Evolutionary conservation across 2,797 vertebrate species (phyloP).

Genomic region (Echiichthys vipera): DNA sequence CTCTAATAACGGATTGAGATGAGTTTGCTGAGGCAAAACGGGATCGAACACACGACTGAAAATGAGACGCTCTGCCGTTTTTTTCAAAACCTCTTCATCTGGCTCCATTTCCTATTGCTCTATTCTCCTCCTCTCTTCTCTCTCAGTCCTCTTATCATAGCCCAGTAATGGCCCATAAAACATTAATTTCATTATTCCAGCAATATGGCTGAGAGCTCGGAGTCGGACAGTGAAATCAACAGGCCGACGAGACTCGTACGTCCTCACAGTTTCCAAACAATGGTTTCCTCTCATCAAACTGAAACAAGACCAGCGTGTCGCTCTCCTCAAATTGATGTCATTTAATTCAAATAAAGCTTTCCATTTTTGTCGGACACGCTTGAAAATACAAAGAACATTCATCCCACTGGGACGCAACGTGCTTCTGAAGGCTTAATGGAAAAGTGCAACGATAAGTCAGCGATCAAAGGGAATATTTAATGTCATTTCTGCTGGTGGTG

Average conservation of each 20-base stretch:
- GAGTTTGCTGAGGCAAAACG: constrained; percentile 14
- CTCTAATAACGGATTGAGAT: constrained; percentile 3
- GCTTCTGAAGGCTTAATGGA: constrained; percentile 29
- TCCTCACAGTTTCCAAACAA: constrained; percentile 23
- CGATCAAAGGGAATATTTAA: constrained; percentile 25
- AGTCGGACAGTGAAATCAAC: constrained; percentile 54
- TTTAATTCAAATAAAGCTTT: constrained; percentile 35
- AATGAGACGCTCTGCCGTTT: constrained; percentile 15
- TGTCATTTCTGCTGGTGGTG: background rate
- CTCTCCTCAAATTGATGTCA: constrained; percentile 29
- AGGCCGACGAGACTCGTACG: constrained; percentile 8
- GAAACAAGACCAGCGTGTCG: background rate
- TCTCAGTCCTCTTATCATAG: constrained; percentile 62
- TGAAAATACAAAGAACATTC: constrained; percentile 29
- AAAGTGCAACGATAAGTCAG: constrained; percentile 23
- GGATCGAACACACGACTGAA: background rate
- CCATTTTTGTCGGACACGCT: background rate
- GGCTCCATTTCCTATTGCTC: constrained; percentile 28
- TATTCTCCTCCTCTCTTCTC: constrained; percentile 25
- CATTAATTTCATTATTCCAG: constrained; percentile 77
- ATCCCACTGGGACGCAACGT: constrained; percentile 5
- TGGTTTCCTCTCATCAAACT: constrained; percentile 23
- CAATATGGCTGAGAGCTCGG: constrained; percentile 62
- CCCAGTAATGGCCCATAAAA: constrained; percentile 80
- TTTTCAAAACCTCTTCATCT: constrained; percentile 35